phyloP scores from a whole-genome alignment of 2,888 invertebrate genomes.

The Catocala sponsa region DNA sequence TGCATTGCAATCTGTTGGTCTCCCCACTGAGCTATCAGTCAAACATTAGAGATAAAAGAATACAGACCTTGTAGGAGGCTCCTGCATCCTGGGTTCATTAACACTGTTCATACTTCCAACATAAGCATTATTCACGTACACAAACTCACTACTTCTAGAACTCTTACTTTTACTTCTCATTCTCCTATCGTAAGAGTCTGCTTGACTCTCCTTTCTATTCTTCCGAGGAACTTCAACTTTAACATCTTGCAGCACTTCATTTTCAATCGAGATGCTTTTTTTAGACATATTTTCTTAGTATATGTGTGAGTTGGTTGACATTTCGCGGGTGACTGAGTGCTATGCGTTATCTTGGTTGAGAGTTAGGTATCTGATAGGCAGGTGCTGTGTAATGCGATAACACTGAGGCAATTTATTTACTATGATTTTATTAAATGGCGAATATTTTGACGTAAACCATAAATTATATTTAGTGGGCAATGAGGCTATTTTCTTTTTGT shows the following conservation, averaged over 20 bases:
- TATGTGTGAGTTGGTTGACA: constrained; percentile 28
- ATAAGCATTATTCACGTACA: constrained; percentile 74
- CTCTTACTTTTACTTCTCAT: constrained; percentile 8
- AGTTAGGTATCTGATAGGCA: constrained; percentile 16
- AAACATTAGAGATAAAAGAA: too few species aligned
- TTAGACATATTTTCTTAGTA: constrained; percentile 30
- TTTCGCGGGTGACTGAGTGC: constrained; percentile 41
- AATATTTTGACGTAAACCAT: too few species aligned
- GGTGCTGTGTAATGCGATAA: constrained; percentile 37
- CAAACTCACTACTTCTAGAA: constrained; percentile 57
- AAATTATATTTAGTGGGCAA: too few species aligned
- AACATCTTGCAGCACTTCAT: constrained; percentile 15
- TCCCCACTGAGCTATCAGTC: too few species aligned
- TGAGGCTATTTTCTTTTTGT: too few species aligned
- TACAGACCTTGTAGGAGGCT: constrained; percentile 65
- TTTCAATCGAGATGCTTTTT: constrained; percentile 3
- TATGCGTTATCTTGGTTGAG: constrained; percentile 9
- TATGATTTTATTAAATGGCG: not conserved
- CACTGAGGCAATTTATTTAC: constrained; percentile 15
- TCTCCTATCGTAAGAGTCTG: constrained; percentile 1
- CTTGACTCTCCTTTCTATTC: not conserved
- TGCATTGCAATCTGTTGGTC: too few species aligned
- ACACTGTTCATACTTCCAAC: constrained; percentile 70
- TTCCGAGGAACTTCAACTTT: constrained; percentile 23
- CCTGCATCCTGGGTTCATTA: constrained; percentile 38